phyloP scores from a whole-genome alignment of 2,113 vertebrate genomes.

The Hemichromis elongatus region DNA sequence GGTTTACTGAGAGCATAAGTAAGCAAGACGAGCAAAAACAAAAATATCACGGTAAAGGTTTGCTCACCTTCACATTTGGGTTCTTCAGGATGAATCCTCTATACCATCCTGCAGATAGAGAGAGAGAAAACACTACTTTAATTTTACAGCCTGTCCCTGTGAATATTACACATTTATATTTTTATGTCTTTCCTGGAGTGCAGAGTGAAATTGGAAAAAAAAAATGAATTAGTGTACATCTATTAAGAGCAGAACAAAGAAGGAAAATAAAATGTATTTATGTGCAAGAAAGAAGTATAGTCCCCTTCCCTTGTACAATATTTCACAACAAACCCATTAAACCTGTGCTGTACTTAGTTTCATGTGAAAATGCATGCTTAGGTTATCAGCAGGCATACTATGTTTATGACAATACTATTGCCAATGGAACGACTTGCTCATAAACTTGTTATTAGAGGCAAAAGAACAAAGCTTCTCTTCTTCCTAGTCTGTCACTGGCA shows the following conservation, averaged over 20 bases:
- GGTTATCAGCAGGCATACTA: background rate
- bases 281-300: background rate
- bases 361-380: background rate
- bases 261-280: background rate
- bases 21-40: background rate
- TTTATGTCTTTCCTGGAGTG: background rate
- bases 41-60: background rate
- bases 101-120: conserved; percentile 86
- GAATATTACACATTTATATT: background rate
- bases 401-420: accelerated
- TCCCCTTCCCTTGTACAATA: background rate
- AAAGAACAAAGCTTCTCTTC: background rate
- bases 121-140: conserved; percentile 38
- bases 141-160: background rate
- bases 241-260: background rate
- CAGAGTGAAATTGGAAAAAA: background rate
- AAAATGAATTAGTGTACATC: background rate
- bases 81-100: conserved; percentile 98
- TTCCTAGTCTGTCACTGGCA: background rate
- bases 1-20: background rate
- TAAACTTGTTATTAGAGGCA: background rate
- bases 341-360: background rate
- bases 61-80: conserved; percentile 89
- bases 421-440: background rate
- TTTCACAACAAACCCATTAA: background rate